A percentile compares a stretch with the other conserved stretches of the same genome.
Evolutionary conservation across 2,113 vertebrate genomes (phyloP).

Genomic region (Cynopterus brachyotis): DNA sequence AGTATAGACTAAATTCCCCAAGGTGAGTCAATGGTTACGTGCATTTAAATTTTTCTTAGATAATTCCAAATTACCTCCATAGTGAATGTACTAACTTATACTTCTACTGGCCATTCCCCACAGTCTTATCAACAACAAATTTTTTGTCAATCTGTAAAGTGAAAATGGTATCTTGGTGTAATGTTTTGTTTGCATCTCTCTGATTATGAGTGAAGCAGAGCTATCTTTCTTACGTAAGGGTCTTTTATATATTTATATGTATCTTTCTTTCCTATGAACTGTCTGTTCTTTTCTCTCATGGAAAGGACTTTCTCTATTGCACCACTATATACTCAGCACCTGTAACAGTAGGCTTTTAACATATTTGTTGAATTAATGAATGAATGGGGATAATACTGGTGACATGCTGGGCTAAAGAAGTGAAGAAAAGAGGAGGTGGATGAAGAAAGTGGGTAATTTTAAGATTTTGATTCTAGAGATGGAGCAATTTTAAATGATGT

Average conservation of each 20-base stretch:
- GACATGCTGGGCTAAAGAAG: background rate
- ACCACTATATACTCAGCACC: background rate
- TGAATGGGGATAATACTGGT: background rate
- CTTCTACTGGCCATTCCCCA: background rate
- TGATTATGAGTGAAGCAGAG: background rate
- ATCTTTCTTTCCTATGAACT: background rate
- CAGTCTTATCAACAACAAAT: background rate
- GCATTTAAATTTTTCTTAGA: conserved; percentile 37
- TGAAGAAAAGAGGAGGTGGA: background rate
- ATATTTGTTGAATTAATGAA: background rate
- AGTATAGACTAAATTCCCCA: background rate
- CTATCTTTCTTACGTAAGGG: background rate
- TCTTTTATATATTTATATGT: background rate
- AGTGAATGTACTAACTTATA: background rate
- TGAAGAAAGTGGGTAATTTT: background rate
- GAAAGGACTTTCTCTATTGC: background rate
- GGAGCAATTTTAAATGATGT: background rate
- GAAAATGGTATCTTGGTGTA: background rate
- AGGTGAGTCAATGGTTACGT: background rate
- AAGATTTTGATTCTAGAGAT: background rate
- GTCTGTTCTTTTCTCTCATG: background rate
- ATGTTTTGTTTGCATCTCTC: background rate
- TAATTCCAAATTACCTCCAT: background rate
- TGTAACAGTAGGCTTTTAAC: background rate
- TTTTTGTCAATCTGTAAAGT: background rate